phyloP scores from a whole-genome alignment of 2,113 vertebrate genomes.

The Anoura caudifer region DNA sequence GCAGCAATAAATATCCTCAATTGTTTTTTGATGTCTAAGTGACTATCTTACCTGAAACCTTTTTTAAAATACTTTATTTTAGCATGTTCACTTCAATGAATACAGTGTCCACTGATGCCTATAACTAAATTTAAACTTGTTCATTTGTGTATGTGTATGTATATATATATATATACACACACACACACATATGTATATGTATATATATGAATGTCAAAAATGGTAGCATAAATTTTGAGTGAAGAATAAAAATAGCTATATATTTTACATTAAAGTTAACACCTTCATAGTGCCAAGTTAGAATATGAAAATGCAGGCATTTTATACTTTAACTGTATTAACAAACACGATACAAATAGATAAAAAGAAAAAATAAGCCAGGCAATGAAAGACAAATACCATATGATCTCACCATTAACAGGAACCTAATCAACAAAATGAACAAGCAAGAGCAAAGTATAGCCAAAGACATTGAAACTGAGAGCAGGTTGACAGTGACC shows the following conservation, averaged over 20 bases:
- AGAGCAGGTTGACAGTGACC: too few relatives aligned
- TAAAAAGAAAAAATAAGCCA: not conserved
- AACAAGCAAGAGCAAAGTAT: too few relatives aligned
- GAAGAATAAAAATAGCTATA: not conserved
- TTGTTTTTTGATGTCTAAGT: not conserved
- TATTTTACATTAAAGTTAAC: not conserved
- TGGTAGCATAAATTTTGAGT: not conserved
- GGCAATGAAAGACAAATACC: too few relatives aligned
- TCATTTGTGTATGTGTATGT: not conserved
- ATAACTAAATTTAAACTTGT: not conserved
- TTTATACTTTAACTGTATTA: constrained; percentile 19
- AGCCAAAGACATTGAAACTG: too few relatives aligned
- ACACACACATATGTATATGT: too few relatives aligned
- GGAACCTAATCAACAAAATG: too few relatives aligned
- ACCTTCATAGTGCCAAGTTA: not conserved
- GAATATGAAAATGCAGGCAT: not conserved
- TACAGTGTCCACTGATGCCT: not conserved
- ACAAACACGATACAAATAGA: not conserved
- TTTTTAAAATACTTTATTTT: not conserved
- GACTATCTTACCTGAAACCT: not conserved
- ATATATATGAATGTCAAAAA: not conserved
- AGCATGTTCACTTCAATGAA: not conserved
- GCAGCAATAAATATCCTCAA: not conserved
- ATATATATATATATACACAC: too few relatives aligned
- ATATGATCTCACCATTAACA: too few relatives aligned